Evolutionary conservation across 2,113 vertebrate species (phyloP), one percentile per base, ranked within the genome.

Genomic region (Jaculus jaculus): DNA sequence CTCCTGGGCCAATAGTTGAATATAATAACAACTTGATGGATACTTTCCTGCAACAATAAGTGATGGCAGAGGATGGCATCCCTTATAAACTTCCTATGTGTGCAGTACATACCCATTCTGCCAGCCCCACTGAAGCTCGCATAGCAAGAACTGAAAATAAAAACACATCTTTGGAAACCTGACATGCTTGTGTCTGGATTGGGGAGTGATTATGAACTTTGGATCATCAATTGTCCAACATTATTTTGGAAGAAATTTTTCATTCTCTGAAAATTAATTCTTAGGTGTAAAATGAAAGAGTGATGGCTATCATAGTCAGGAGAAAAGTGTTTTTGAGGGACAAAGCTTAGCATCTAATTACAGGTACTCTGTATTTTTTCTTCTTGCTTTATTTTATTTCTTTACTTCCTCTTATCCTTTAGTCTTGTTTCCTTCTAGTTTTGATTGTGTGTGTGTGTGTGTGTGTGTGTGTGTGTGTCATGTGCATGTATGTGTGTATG

Each of bases 111-210:
- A 8, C 0, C 63, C 79, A 72, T 84, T 39, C 26, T n/a, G 7
- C 11, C 61, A 4, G 26, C 24, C 30, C n/a, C 72, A 58, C 16
- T 58, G 63, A 61, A 88, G 58, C 26, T 60, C 11, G 8, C 21
- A 2, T 13, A 68, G 0, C 51, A 75, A 86, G 28, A 71, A 9
- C 60, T 8, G 7, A 28, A 37, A 11, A 28, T 74, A 42, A 47
- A 9, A 69, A 34, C 8, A 58, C 11, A 26, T 21, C 0, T 28
- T 24, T 72, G 10, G 13, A 73, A 94, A 74, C 39, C 13, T 37
- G 1, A 30, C 61, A 32, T 58, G 2, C 1, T 69, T 2, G 4
- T 42, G 2, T 66, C 7, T 1, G 69, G 6, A 6, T 30, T 28
- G 16, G n/a, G 17, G 1, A 34, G 26, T 65, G 5, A 78, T 69